Evolutionary conservation across 2,797 vertebrate species (phyloP).

Genomic region (Girardinus metallicus): DNA sequence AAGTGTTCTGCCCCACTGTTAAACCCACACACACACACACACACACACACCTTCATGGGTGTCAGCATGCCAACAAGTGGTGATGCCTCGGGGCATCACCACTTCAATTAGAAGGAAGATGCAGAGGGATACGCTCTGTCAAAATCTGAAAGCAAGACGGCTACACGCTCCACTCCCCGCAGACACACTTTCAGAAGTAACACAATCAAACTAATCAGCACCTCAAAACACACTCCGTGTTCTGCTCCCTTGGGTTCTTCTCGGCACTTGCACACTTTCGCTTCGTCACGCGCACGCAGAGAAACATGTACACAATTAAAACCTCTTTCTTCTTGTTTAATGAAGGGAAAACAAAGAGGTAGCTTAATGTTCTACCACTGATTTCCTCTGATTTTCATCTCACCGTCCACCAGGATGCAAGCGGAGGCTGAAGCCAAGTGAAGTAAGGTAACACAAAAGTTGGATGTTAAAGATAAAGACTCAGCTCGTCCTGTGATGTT

Average conservation of each 20-base stretch:
- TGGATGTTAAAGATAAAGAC: constrained; percentile 31
- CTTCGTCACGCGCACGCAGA: not conserved
- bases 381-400: constrained; percentile 37
- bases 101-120: constrained; percentile 74
- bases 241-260: constrained; percentile 55
- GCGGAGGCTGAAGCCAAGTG: not conserved
- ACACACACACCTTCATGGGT: constrained; percentile 61
- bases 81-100: constrained; percentile 67
- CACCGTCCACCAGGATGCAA: constrained; percentile 26
- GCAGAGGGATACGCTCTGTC: constrained; percentile 69
- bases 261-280: not conserved
- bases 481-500: constrained; percentile 13
- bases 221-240: constrained; percentile 55
- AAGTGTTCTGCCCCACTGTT: constrained; percentile 21
- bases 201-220: constrained; percentile 73
- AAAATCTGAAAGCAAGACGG: constrained; percentile 54
- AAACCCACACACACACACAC: not conserved
- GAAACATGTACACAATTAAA: constrained; percentile 10
- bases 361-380: constrained; percentile 17
- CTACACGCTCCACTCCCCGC: constrained; percentile 4
- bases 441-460: constrained; percentile 29
- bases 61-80: constrained; percentile 70
- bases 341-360: constrained; percentile 38
- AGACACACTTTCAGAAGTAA: constrained; percentile 31
- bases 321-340: constrained; percentile 49